phyloP scores from a whole-genome alignment of 2,113 vertebrate genomes.

The Zosterops pallidus region DNA sequence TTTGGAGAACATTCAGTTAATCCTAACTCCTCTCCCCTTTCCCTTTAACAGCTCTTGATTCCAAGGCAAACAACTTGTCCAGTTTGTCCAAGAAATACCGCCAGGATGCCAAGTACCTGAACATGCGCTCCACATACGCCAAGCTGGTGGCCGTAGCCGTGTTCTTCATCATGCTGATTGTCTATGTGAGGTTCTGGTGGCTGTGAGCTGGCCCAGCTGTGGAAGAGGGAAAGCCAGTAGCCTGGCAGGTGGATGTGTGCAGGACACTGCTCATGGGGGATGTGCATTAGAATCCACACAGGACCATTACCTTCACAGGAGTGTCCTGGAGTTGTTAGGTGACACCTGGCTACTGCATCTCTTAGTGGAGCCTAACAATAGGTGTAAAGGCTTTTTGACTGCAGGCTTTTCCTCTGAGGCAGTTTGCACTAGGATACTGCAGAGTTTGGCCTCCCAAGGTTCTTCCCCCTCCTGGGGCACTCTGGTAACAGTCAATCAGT shows the following conservation, averaged over 20 bases:
- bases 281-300: constrained; percentile 76
- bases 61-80: constrained; percentile 97
- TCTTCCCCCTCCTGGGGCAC: background rate
- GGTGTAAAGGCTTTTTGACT: constrained; percentile 56
- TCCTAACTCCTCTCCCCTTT: background rate
- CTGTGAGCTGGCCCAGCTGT: constrained; percentile 78
- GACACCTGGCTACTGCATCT: constrained; percentile 22
- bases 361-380: constrained; percentile 53
- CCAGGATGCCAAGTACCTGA: constrained; percentile 97
- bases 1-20: background rate
- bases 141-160: constrained; percentile 94
- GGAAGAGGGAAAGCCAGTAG: constrained; percentile 57
- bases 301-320: constrained; percentile 39
- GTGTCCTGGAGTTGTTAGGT: constrained; percentile 62
- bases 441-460: background rate
- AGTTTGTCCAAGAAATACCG: constrained; percentile 98
- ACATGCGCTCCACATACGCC: constrained; percentile 98
- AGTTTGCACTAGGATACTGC: constrained; percentile 33
- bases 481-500: constrained; percentile 27
- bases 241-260: constrained; percentile 63
- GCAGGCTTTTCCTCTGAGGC: constrained; percentile 68
- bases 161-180: constrained; percentile 98
- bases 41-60: constrained; percentile 87
- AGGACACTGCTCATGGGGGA: constrained; percentile 68
- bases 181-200: constrained; percentile 99